Evolutionary conservation across 2,113 vertebrate genomes (phyloP), one percentile per base, ranked within the genome.

Genomic region (Megalops atlanticus): DNA sequence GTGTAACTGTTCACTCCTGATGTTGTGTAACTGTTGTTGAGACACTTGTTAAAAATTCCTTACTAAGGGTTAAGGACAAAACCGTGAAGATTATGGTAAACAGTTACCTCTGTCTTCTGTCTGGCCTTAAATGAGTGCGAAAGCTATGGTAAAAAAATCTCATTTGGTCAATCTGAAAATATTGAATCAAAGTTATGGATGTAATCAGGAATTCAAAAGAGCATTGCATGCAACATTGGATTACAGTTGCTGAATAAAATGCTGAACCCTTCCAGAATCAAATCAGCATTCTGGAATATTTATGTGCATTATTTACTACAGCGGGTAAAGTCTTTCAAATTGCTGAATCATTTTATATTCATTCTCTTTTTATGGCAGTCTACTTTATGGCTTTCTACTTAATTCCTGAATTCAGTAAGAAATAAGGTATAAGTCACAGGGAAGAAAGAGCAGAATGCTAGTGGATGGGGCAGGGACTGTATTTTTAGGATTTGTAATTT

Each of bases 321-420:
- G 49, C 21, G 43, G 15, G 77, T 41, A 74, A 70, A 54, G 82
- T 79, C 71, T 79, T 79, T 69, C 70, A 78, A 52, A 81, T 64
- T 52, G 81, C 58, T 76, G 54, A 82, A 69, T 77, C 78, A 83
- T 81, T 86, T 87, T 83, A 58, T 85, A 83, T 86, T 83, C 83
- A 80, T 84, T 76, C 49, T 47, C 35, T 41, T 87, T 85, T 86
- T 80, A 84, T 82, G 80, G 76, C 47, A 54, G 78, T 47, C 45
- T 35, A 83, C 78, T 86, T 81, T 81, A 85, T 87, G 82, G 81
- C 83, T 88, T 86, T 86, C 85, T 83, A 82, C 80, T 84, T 86
- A 83, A 86, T 84, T 86, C 70, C 77, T 27, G 77, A 64, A 49
- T 52, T 79, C 71, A 27, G 69, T n/a, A 11, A 41, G 33, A 82